Percentiles rank a stretch among this genome's conserved stretches.
These are phyloP conservation scores for Dasyprocta punctata DNA, from an alignment of 2,113 vertebrate species.

Conservation along the genomic window DNA sequence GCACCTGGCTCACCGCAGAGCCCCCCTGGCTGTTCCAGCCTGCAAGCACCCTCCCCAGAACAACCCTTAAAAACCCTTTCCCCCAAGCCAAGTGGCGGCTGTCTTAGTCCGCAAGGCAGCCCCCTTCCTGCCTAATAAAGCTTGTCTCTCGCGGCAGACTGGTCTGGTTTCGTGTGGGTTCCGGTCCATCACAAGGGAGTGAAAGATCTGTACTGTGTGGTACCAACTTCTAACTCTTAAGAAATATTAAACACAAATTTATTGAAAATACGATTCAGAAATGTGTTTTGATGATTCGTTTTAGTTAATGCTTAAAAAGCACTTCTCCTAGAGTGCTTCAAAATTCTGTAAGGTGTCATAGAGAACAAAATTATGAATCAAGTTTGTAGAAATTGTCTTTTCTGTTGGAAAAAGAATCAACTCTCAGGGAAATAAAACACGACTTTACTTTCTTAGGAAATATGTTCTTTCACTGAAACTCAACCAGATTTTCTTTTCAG, in stretches of 20 bases:
- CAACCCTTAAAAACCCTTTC: too few species aligned
- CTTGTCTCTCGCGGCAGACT: too few species aligned
- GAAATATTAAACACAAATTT: neutral
- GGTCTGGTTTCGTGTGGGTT: too few species aligned
- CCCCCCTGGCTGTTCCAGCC: too few species aligned
- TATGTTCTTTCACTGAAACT: neutral
- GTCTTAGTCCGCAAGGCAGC: too few species aligned
- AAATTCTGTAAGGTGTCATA: neutral
- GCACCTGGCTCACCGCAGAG: too few species aligned
- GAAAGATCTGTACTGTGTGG: neutral
- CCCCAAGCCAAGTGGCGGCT: too few species aligned
- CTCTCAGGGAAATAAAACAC: neutral
- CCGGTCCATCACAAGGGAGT: too few species aligned
- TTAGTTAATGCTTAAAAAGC: neutral
- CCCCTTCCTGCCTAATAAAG: too few species aligned
- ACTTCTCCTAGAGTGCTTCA: neutral
- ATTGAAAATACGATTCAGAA: neutral
- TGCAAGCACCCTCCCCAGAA: too few species aligned
- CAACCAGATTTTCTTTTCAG: neutral
- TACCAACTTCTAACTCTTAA: neutral
- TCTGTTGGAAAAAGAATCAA: neutral
- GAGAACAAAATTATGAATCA: slow-evolving; percentile 21
- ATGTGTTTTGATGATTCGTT: neutral
- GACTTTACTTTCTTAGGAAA: slow-evolving; percentile 3
- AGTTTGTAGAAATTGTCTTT: neutral